phyloP scores from a whole-genome alignment of 1,140 invertebrate genomes.

The Drosophila pectinifera region DNA sequence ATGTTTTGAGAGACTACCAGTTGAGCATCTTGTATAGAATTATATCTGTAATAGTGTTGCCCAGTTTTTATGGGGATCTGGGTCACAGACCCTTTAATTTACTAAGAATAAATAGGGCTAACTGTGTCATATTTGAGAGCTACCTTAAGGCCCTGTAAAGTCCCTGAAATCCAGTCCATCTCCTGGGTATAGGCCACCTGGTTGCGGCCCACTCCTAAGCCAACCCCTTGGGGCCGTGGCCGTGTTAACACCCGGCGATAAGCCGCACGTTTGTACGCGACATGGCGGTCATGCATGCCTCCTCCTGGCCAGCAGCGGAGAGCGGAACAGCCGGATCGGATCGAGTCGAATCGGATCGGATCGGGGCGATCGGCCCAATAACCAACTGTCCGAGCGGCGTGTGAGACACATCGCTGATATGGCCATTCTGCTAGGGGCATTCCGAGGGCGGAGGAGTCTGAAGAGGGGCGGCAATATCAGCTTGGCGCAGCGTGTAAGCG shows the following conservation, averaged over 20 bases:
- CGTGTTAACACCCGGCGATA: slow-evolving; percentile 44
- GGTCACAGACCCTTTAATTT: too few species aligned
- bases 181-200: neutral
- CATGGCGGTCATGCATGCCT: slow-evolving; percentile 68
- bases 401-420: slow-evolving; percentile 76
- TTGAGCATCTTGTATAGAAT: too few species aligned
- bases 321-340: slow-evolving; percentile 10
- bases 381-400: slow-evolving; percentile 26
- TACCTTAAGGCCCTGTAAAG: neutral
- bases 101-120: too few species aligned
- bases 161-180: neutral
- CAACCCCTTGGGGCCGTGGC: neutral
- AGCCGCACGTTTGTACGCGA: slow-evolving; percentile 64
- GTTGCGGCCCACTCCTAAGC: slow-evolving; percentile 1
- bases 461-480: slow-evolving; percentile 31
- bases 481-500: slow-evolving; percentile 53
- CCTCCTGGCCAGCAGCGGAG: slow-evolving; percentile 28
- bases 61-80: too few species aligned
- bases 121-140: too few species aligned
- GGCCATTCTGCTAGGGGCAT: slow-evolving; percentile 15
- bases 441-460: neutral
- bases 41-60: too few species aligned
- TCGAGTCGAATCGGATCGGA: slow-evolving; percentile 26
- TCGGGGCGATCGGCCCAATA: slow-evolving; percentile 40
- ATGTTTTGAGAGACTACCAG: too few species aligned